A percentile compares a stretch with the other conserved stretches of the same genome.
Evolutionary conservation across 2,888 invertebrate genomes (phyloP).

Genomic region (Hedya salicella): DNA sequence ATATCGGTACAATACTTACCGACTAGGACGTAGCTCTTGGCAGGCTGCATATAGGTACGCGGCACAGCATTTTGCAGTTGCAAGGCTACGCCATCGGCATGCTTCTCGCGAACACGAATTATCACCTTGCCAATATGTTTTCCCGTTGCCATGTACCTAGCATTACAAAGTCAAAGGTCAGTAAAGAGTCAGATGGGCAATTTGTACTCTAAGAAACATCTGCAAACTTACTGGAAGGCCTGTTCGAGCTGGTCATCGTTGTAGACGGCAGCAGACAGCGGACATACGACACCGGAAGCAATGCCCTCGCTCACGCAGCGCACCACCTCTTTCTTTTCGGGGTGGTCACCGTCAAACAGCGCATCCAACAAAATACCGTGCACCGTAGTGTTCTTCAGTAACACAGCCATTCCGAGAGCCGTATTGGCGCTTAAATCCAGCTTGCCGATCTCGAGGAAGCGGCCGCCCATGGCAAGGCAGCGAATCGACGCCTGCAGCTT

Average conservation of each 20-base stretch:
- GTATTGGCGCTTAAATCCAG: constrained; percentile 97
- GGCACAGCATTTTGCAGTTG: constrained; percentile 91
- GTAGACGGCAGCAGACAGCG: constrained; percentile 94
- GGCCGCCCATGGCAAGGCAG: constrained; percentile 95
- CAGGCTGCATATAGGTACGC: constrained; percentile 92
- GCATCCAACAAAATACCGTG: constrained; percentile 98
- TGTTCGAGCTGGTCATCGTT: constrained; percentile 94
- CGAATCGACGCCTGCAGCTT: constrained; percentile 97
- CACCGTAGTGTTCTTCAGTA: constrained; percentile 98
- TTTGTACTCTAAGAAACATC: too few relatives aligned
- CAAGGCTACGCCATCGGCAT: constrained; percentile 79
- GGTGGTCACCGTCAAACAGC: constrained; percentile 89
- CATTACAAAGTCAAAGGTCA: too few relatives aligned
- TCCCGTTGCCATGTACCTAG: constrained; percentile 96
- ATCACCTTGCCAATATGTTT: constrained; percentile 99
- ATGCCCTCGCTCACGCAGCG: constrained; percentile 94
- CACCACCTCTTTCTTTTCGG: constrained; percentile 91
- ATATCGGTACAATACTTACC: constrained; percentile 81
- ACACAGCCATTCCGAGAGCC: constrained; percentile 96
- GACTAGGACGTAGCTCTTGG: constrained; percentile 90
- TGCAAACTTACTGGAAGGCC: constrained; percentile 88
- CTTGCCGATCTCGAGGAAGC: constrained; percentile 99
- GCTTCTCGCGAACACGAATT: constrained; percentile 94
- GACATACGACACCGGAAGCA: constrained; percentile 93
- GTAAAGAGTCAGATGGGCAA: too few relatives aligned